Conservation (phyloP, 2,797 vertebrate genomes). For the Heteromormyrus szaboi region DNA sequence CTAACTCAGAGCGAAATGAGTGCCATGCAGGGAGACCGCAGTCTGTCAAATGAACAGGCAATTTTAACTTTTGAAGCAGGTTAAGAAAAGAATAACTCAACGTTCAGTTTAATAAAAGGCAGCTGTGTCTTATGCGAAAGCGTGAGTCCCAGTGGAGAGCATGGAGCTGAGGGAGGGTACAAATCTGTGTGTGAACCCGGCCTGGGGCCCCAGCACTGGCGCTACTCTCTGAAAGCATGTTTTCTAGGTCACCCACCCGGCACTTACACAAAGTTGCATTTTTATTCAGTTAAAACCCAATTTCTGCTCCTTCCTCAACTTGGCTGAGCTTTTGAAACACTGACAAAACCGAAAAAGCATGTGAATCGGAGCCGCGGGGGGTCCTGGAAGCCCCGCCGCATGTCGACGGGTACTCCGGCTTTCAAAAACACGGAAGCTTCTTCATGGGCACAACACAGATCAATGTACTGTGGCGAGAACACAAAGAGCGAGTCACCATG, state of each 20-base stretch:
- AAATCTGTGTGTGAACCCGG: neutral
- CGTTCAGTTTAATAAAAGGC: neutral
- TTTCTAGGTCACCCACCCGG: slow-evolving; percentile 10
- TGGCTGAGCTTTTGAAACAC: neutral
- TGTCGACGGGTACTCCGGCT: slow-evolving; percentile 52
- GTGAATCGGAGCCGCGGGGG: slow-evolving; percentile 22
- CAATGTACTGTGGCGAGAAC: neutral
- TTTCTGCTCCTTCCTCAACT: neutral
- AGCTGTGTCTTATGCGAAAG: neutral
- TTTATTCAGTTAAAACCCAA: neutral
- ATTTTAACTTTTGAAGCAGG: neutral
- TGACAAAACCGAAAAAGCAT: neutral
- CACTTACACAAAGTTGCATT: neutral
- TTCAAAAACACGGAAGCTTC: slow-evolving; percentile 31
- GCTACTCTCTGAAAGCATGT: neutral
- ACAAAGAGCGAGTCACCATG: slow-evolving; percentile 22
- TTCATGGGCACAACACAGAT: slow-evolving; percentile 21
- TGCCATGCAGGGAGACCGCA: neutral
- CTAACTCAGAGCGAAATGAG: neutral
- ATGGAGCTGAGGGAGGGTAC: too few relatives aligned
- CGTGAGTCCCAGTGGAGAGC: neutral
- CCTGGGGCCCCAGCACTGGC: neutral
- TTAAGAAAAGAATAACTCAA: neutral
- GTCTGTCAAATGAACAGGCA: neutral
- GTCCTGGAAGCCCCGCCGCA: slow-evolving; percentile 38